Evolutionary conservation across 2,113 vertebrate species (phyloP), one percentile per base, ranked within the genome.

Genomic region (Nerophis lumbriciformis): DNA sequence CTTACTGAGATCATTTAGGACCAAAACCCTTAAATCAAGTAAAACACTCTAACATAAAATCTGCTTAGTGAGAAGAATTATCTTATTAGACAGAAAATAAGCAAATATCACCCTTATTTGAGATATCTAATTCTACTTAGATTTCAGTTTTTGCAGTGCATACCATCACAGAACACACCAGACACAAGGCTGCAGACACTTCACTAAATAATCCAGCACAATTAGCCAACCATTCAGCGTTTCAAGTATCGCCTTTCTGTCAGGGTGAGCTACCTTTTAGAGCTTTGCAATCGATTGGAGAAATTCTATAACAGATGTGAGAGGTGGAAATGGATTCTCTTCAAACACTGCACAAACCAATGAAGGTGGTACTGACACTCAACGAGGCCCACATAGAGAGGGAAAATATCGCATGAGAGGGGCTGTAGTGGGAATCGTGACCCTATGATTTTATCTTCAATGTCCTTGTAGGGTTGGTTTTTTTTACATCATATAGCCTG

Each of bases 361-460:
- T 57, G 55, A 16, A 36, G 48, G 52, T 66, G 11, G 42, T 55
- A 58, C 53, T 52, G 53, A 58, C 58, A 38, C 35, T 39, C 53
- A 65, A 72, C 70, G 58, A 78, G 16, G 53, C 38, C 73, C 66
- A 78, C 79, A 76, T 79, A 49, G 36, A 70, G 72, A 72, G 65
- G 42, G 58, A 62, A 67, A 71, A 66, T 56, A 71, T 67, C 72
- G 50, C 15, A 73, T 67, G 63, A 64, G 50, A 57, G 61, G 63
- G 48, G 65, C 70, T 51, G 57, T 50, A 61, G 54, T 48, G 54
- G 66, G 61, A 67, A 69, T 66, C 67, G 63, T 66, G 68, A 79
- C 65, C 71, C 44, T 53, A 6, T 14, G 52, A 53, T 53, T 6
- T 8, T 13, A 36, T 7, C 28, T 5, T 6, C 52, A 38, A 55